Base-by-base conservation (phyloP, 2,797 vertebrate species). In the Brachyrhaphis roseni region DNA sequence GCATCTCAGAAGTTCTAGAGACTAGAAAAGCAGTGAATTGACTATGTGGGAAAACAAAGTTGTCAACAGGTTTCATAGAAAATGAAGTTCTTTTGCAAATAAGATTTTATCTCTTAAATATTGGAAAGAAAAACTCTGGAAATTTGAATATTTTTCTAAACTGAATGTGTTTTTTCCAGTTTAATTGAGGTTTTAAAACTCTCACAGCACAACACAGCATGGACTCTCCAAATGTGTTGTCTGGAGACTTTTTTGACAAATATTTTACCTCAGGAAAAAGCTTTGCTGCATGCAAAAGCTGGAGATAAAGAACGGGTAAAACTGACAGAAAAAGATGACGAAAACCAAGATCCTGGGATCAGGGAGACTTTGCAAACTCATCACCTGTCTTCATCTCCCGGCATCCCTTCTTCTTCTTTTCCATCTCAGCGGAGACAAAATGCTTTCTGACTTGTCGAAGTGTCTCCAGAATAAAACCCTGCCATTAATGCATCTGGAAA, bases 381-480 rank as follows among this genome's bases (percentile, higher is more conserved):
- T 18, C n/a, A 76, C 72, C 53, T 66, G 66, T 74, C 66, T 72
- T 70, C 45, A 55, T 82, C 55, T 78, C 55, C 59, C 31, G 72
- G 75, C 49, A 47, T 72, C 16, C 53, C 39, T 28, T 53, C 8
- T 59, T 76, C 43, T 82, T 36, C 74, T 72, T 59, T 78, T 87
- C 76, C 57, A 1, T 80, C 77, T 84, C 62, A 55, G 76, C 3
- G 11, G 84, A 86, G 74, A 79, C 75, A 79, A 66, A 59, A 86
- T 68, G 79, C 71, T 72, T 85, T 76, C 82, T 86, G 87, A 89
- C 88, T 77, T 78, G 74, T 86, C 51, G 47, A 39, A 81, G 82
- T 76, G 80, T 75, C 87, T 85, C 84, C 81, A 51, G 72, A 83
- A 81, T 79, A 71, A 82, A 89, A 88, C 55, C 75, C 64, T 5